Percentiles rank a stretch among this genome's conserved stretches.
Evolutionary conservation across 2,113 vertebrate species (phyloP).

Genomic region (Tupaia tana): DNA sequence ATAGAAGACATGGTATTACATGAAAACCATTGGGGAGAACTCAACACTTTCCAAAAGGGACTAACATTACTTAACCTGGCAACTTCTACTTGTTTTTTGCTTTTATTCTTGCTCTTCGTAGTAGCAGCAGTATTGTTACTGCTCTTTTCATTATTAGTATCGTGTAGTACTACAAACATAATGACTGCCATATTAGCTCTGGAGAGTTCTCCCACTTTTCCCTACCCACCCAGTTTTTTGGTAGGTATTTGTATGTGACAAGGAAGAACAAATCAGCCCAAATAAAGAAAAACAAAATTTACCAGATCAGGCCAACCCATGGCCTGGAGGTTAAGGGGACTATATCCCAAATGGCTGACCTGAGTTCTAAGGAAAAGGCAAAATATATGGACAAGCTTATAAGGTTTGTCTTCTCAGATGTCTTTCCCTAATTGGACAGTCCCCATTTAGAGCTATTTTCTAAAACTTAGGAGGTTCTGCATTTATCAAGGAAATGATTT

Average conservation of each 20-base stretch:
- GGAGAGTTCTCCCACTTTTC: background rate
- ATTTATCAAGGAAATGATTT: background rate
- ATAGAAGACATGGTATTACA: background rate
- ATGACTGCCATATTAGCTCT: background rate
- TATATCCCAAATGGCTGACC: background rate
- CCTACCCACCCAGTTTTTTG: background rate
- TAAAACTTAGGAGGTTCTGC: background rate
- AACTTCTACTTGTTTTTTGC: background rate
- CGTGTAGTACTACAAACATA: background rate
- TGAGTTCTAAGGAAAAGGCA: background rate
- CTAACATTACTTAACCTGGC: background rate
- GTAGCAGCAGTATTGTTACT: background rate
- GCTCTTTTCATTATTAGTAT: background rate
- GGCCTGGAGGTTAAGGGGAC: too few relatives aligned
- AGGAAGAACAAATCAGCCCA: too few relatives aligned
- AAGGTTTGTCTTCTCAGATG: background rate
- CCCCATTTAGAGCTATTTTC: background rate
- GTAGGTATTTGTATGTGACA: background rate
- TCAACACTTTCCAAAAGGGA: background rate
- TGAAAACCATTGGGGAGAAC: background rate
- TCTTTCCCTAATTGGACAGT: background rate
- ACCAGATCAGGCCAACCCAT: too few relatives aligned
- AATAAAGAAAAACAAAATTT: too few relatives aligned
- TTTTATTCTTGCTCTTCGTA: accelerated
- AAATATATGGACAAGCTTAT: background rate